Conservation (phyloP, 2,797 vertebrate species). For the Girardinus metallicus region DNA sequence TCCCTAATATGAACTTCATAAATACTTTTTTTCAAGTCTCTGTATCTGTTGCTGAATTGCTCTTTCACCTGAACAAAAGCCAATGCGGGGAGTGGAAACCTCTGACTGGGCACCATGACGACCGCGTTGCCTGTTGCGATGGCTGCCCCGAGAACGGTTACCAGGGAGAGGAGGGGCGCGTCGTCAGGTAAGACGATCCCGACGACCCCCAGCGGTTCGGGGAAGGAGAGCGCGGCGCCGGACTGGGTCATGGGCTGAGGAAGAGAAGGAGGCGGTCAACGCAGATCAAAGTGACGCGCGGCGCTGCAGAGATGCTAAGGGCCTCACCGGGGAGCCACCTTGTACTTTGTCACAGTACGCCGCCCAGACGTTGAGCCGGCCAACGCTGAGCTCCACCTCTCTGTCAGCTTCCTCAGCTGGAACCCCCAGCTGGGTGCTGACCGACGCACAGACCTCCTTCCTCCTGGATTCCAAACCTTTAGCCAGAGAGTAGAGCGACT, state of each 20-base stretch:
- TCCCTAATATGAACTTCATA: background rate
- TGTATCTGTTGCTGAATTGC: background rate
- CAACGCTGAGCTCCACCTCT: constrained; percentile 85
- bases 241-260: constrained; percentile 77
- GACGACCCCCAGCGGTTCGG: constrained; percentile 87
- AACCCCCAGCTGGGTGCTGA: constrained; percentile 74
- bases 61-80: constrained; percentile 84
- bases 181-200: constrained; percentile 85
- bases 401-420: constrained; percentile 62
- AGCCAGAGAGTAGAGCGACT: constrained; percentile 82
- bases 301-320: background rate
- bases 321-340: constrained; percentile 80
- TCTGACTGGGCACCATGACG: constrained; percentile 85
- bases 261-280: background rate
- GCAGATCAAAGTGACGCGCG: too few relatives aligned
- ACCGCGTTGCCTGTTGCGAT: constrained; percentile 86
- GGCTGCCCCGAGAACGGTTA: constrained; percentile 85
- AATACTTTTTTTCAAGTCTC: background rate
- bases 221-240: constrained; percentile 84
- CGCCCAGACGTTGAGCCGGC: constrained; percentile 84
- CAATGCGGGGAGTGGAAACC: constrained; percentile 84
- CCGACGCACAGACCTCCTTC: constrained; percentile 65
- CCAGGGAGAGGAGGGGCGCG: constrained; percentile 84
- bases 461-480: constrained; percentile 79
- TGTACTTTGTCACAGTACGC: constrained; percentile 82